Evolutionary conservation across 2,797 vertebrate genomes (phyloP).

Genomic region (Gila robusta): DNA sequence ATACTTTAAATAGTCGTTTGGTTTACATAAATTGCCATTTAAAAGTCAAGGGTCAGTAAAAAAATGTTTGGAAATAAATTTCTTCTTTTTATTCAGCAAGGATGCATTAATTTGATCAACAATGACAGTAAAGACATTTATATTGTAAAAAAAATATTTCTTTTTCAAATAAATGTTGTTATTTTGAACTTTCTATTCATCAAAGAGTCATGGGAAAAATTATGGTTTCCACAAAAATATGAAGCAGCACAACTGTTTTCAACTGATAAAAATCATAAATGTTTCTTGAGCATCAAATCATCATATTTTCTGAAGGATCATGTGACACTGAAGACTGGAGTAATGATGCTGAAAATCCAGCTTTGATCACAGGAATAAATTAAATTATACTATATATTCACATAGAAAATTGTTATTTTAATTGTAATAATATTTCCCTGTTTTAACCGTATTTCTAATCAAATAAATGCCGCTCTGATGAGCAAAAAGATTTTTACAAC

Average conservation of each 20-base stretch:
- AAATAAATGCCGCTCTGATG: neutral
- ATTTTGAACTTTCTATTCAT: too few species aligned
- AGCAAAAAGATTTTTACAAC: neutral
- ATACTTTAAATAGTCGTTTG: neutral
- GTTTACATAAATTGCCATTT: neutral
- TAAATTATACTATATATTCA: neutral
- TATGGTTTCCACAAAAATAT: too few species aligned
- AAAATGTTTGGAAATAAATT: neutral
- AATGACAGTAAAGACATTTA: neutral
- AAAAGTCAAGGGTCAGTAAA: neutral
- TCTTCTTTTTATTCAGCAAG: neutral
- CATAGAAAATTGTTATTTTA: neutral
- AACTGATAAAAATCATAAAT: too few species aligned
- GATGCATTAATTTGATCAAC: too few species aligned
- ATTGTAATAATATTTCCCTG: neutral
- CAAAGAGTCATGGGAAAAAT: too few species aligned
- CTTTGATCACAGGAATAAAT: neutral
- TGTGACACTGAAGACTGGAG: too few species aligned
- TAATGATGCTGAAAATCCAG: too few species aligned
- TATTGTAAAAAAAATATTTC: neutral
- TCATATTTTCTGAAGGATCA: too few species aligned
- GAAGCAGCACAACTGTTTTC: too few species aligned
- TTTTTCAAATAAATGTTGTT: too few species aligned
- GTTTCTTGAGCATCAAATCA: too few species aligned
- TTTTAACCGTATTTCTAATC: neutral